Conservation (phyloP, 1,140 invertebrate species). For the Ceratosolen fusciceps region DNA sequence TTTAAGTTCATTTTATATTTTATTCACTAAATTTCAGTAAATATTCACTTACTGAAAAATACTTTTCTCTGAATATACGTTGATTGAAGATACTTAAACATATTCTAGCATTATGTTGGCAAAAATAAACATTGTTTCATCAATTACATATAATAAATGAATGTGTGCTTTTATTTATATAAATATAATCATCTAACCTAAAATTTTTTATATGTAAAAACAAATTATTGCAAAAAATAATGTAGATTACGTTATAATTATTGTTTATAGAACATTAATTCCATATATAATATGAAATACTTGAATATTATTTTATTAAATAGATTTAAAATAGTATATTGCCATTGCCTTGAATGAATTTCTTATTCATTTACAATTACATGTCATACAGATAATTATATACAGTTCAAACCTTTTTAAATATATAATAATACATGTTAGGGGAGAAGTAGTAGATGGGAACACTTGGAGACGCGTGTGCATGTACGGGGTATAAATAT, state of each 20-base stretch:
- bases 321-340: slow-evolving; percentile 66
- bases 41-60: slow-evolving; percentile 24
- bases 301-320: slow-evolving; percentile 62
- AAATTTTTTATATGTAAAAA: slow-evolving; percentile 62
- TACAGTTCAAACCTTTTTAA: slow-evolving; percentile 25
- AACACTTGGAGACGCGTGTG: no score
- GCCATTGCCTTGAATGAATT: slow-evolving; percentile 60
- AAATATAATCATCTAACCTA: slow-evolving; percentile 56
- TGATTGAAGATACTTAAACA: slow-evolving; percentile 10
- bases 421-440: no score
- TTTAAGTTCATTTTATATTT: neutral
- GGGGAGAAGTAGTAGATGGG: no score
- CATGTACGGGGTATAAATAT: no score
- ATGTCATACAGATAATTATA: slow-evolving; percentile 51
- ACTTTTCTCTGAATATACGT: slow-evolving; percentile 33
- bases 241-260: slow-evolving; percentile 60
- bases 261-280: slow-evolving; percentile 69
- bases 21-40: neutral
- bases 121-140: slow-evolving; percentile 9
- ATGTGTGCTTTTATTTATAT: slow-evolving; percentile 39
- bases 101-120: neutral
- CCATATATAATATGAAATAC: slow-evolving; percentile 65
- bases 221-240: slow-evolving; percentile 67
- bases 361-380: slow-evolving; percentile 51
- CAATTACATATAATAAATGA: neutral